Conservation (phyloP, 2,888 invertebrate species). For the Cordilura impudica region DNA sequence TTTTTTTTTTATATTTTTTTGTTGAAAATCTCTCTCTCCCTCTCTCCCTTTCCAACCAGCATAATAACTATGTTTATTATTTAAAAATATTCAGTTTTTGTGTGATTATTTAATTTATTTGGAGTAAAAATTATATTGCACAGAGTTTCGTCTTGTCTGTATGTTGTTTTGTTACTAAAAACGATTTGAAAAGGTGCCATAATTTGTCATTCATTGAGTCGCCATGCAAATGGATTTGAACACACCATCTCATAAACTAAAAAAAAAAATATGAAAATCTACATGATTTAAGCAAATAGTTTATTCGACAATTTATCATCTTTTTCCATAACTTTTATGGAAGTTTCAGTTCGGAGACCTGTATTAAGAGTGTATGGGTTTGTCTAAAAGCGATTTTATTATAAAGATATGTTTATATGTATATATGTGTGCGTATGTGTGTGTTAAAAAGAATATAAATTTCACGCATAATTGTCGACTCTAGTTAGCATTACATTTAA, state of each 20-base stretch:
- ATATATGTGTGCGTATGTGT: neutral
- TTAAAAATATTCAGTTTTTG: conserved; percentile 51
- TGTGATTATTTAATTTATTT: conserved; percentile 23
- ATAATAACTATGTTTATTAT: conserved; percentile 56
- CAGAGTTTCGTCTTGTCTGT: neutral
- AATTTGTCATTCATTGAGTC: conserved; percentile 54
- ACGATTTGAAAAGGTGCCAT: conserved; percentile 36
- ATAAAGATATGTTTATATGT: neutral
- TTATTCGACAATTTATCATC: conserved; percentile 52
- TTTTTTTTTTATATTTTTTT: neutral
- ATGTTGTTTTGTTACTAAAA: neutral
- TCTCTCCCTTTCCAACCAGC: too few species aligned
- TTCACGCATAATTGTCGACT: conserved; percentile 69
- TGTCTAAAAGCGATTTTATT: neutral
- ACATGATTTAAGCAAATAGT: conserved; percentile 39
- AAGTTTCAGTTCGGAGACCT: conserved; percentile 37
- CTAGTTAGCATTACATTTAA: conserved; percentile 49
- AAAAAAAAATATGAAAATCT: conserved; percentile 16
- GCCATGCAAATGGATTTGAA: neutral
- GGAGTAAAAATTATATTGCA: conserved; percentile 29
- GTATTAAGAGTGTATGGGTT: neutral
- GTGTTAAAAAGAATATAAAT: conserved; percentile 54
- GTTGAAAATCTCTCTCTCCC: neutral
- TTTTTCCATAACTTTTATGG: conserved; percentile 36
- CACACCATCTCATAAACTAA: neutral